Evolutionary conservation across 2,113 vertebrate genomes (phyloP), one percentile per base, ranked within the genome.

Genomic region (Bucco capensis): DNA sequence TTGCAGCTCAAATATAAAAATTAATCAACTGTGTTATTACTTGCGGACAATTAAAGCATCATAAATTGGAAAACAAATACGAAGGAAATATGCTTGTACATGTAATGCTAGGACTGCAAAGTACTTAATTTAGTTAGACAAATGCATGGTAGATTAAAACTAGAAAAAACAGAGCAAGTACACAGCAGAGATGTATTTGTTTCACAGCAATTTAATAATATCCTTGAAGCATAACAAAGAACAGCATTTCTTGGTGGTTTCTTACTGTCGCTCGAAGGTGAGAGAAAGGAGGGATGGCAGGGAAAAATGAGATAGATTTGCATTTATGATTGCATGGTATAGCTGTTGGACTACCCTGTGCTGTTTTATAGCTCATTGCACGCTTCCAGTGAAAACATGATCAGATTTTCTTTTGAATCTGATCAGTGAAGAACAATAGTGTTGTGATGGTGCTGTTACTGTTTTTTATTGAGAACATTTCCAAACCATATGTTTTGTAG

Each of bases 11-110:
- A 73, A 81, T 91, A 66, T 61, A 85, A 89, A 93, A 94, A 94
- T 82, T 91, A 96, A 95, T 94, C 87, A 94, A 46, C 78, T 82
- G 6, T 92, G 66, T 92, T 96, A 95, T 94, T 93, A 76, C 91
- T 94, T 76, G 62, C 83, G 79, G 93, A 81, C 76, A 96, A 94
- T 94, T 95, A 93, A 86, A 92, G 74, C 38, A 15, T 75, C n/a
- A 51, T 92, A 83, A 79, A 92, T 72, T 67, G 57, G 58, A 90
- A 92, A 89, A 80, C 46, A 83, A 91, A 76, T 70, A 58, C 44
- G 58, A 89, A 70, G 51, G 46, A 86, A 88, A 83, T 88, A 60
- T 0, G 1, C 42, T 60, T 42, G 33, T 46, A 78, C 46, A 19
- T 61, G 85, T 71, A 94, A 58, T 75, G 27, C 60, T 78, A 56